Evolutionary conservation across 2,888 invertebrate genomes (phyloP), one percentile per base, ranked within the genome.

Genomic region (Allophyes oxyacanthae): DNA sequence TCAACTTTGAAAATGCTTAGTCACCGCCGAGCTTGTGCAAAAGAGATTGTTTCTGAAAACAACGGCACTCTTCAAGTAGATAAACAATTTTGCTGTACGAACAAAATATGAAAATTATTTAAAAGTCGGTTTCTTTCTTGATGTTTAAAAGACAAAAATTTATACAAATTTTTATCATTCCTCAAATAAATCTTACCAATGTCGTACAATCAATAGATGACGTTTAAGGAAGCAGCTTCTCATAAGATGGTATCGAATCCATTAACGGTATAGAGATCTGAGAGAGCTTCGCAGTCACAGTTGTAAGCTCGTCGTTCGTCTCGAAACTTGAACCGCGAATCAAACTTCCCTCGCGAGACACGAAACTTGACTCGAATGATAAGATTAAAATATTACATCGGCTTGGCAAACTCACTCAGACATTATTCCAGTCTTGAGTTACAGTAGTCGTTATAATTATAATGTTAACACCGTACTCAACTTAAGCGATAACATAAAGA

Each of bases 311-410:
- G 75, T 81, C 79, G 75, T 79, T 83, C 85, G 81, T 85, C 85
- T 81, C 64, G 85, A 86, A 90, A 89, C 87, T 90, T 84, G 85
- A 87, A 88, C 86, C 87, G 78, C 87, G 84, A 87, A 88, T 89
- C 86, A 87, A 90, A 92, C 85, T 91, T 90, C 86, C 81, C 86
- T 87, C 88, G 81, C 83, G 87, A 86, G 88, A 90, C 90, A 87
- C 77, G 87, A 85, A 90, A 90, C 90, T 91, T 87, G 86, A 88
- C 86, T 89, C 83, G 75, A 87, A 86, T 85, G 90, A 91, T 91
- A 90, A 91, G 90, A 91, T 92, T 92, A 91, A 90, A 91, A 91
- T 90, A 89, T 91, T 89, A 90, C 87, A 85, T 85, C 79, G 84
- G 78, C 88, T 88, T 82, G 81, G 74, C 83, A 80, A 88, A 88